Base-by-base conservation (phyloP, 1,140 invertebrate genomes). In the Pectinophora gossypiella region DNA sequence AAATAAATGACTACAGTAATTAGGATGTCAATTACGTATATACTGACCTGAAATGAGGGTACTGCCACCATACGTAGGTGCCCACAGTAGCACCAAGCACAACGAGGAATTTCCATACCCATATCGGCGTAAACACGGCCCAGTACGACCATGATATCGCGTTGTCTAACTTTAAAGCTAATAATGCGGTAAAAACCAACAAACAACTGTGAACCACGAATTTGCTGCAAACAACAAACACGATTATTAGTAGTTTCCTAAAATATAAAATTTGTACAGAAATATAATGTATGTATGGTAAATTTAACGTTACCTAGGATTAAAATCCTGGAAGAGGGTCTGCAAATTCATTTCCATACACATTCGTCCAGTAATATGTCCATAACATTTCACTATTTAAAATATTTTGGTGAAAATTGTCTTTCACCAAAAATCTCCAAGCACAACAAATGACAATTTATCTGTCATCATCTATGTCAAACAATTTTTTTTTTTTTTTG, bases 61-160 rank as follows among this genome's bases (percentile, higher is more conserved):
- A 95, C 68, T 94, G 91, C 92, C 95, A 97, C 97, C 97, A 99
- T 3, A 98, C 93, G 73, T 96, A 95, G 65, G 95, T 97, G 20
- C 97, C 97, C 27, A 98, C 91, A 47, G 93, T 91, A 36, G 97
- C 96, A 56, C 97, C 97, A 44, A 93, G 72, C 32, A 98, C 93
- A 13, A 98, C 97, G 71, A 98, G 91, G 54, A 93, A 89, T 84
- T 99, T 99, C 97, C 98, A 99, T 57, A 98, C 92, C 97, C 97
- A 99, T 80, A 99, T 93, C 43, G 97, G 97, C 21, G 94, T 91
- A 80, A 99, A 99, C 18, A 99, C 92, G 4, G 95, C 93, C 96
- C 97, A 98, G 77, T 95, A 99, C 54, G 95, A 98, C 95, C 96
- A 98, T 76, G 92, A 90, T 86, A 90, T 95, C 44, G 91, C 93